Percentiles rank a stretch among this genome's conserved stretches.
Conservation (phyloP, 2,113 vertebrate genomes). For the Lates calcarifer region DNA sequence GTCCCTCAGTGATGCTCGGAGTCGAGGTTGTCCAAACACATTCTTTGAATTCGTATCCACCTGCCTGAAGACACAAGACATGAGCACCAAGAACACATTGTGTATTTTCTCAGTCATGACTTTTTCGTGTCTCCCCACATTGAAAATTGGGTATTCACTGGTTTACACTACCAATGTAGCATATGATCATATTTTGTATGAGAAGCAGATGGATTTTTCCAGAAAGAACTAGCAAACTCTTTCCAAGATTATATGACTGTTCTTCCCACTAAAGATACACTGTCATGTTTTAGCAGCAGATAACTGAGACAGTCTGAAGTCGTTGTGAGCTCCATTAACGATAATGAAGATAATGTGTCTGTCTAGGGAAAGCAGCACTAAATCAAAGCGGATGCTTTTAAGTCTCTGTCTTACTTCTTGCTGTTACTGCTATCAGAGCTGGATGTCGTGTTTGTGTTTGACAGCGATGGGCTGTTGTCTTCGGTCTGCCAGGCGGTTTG, state of each 20-base stretch:
- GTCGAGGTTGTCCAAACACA: conserved; percentile 92
- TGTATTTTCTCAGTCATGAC: background rate
- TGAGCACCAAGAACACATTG: background rate
- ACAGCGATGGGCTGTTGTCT: conserved; percentile 72
- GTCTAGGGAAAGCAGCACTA: background rate
- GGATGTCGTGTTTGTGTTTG: conserved; percentile 60
- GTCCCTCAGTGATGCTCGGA: conserved; percentile 92
- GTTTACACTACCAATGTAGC: too few relatives aligned
- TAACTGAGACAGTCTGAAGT: background rate
- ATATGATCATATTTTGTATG: too few relatives aligned
- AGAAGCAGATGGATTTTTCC: too few relatives aligned
- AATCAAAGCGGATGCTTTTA: background rate
- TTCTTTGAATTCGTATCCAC: conserved; percentile 90
- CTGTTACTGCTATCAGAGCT: conserved; percentile 74
- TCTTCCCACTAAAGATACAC: background rate
- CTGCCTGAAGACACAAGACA: conserved; percentile 81
- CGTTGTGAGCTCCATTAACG: background rate
- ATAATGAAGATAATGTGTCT: background rate
- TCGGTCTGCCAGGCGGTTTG: conserved; percentile 81
- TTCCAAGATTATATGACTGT: background rate
- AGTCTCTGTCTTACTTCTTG: conserved; percentile 77
- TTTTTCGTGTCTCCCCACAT: too few relatives aligned
- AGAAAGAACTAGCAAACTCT: too few relatives aligned
- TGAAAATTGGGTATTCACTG: too few relatives aligned
- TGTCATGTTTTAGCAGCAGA: background rate